These are phyloP conservation scores for Encarsia formosa DNA, from an alignment of 2,888 invertebrate species.

Conservation along the genomic window DNA sequence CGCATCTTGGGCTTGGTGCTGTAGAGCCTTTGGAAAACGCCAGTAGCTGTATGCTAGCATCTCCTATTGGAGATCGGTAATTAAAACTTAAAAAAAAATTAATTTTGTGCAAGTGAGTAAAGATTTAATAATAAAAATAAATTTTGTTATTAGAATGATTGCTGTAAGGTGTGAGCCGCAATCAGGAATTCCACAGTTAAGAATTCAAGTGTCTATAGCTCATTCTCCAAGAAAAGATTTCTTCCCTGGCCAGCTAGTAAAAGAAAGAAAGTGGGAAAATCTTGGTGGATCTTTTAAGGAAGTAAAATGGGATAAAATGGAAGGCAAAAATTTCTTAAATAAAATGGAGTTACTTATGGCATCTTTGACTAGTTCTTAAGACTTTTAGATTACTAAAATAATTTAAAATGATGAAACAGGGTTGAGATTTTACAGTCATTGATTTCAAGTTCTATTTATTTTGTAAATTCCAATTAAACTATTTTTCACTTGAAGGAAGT, in stretches of 20 bases:
- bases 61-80: slow-evolving; percentile 75
- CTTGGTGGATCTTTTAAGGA: slow-evolving; percentile 89
- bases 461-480: slow-evolving; percentile 1
- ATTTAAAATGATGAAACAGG: slow-evolving; percentile 7
- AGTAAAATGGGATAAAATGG: slow-evolving; percentile 88
- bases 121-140: not conserved
- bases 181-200: slow-evolving; percentile 56
- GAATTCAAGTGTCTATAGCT: slow-evolving; percentile 79
- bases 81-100: not conserved
- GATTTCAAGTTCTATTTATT: slow-evolving; percentile 2
- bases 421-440: slow-evolving; percentile 6
- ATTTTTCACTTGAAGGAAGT: too few relatives aligned
- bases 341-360: slow-evolving; percentile 97
- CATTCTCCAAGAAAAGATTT: slow-evolving; percentile 85
- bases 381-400: not conserved
- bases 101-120: not conserved
- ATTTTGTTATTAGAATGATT: slow-evolving; percentile 61
- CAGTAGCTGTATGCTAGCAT: slow-evolving; percentile 84
- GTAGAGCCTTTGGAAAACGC: slow-evolving; percentile 92
- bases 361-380: slow-evolving; percentile 70
- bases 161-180: slow-evolving; percentile 87
- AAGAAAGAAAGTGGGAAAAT: slow-evolving; percentile 90
- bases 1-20: slow-evolving; percentile 82
- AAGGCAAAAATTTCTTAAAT: slow-evolving; percentile 92
- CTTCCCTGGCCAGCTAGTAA: slow-evolving; percentile 80